These are phyloP conservation scores for Caenorhabditis imperialis DNA, from an alignment of 2,888 invertebrate species.

Conservation along the genomic window DNA sequence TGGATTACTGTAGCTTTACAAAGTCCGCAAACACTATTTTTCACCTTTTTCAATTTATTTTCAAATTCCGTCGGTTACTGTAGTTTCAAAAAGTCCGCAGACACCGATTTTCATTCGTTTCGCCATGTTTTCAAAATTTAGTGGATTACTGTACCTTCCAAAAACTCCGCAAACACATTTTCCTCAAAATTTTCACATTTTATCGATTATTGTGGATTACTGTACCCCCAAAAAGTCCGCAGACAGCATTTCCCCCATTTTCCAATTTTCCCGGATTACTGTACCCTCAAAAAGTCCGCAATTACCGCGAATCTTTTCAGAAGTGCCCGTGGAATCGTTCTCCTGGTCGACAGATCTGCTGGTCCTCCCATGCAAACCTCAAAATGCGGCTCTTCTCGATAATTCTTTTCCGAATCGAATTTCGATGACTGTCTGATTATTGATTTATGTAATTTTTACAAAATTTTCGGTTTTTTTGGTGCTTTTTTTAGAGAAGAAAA, in stretches of 20 bases:
- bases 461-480: too few species aligned
- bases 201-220: background rate
- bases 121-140: too few species aligned
- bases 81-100: too few species aligned
- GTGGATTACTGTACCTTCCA: too few species aligned
- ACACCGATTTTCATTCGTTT: too few species aligned
- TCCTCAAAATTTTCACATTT: background rate
- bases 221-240: background rate
- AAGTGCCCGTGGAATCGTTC: conserved; percentile 88
- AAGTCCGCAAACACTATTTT: too few species aligned
- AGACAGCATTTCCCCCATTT: conserved; percentile 8
- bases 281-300: too few species aligned
- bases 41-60: too few species aligned
- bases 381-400: conserved; percentile 62
- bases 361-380: conserved; percentile 90
- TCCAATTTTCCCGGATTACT: conserved; percentile 16
- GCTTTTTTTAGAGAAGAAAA: too few species aligned
- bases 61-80: too few species aligned
- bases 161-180: too few species aligned
- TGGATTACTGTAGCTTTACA: too few species aligned
- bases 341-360: conserved; percentile 97
- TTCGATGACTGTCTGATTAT: conserved; percentile 30
- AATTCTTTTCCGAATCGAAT: conserved; percentile 47
- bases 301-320: conserved; percentile 78
- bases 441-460: background rate